These are phyloP conservation scores for Myotis daubentonii DNA, from an alignment of 2,797 vertebrate genomes.

Conservation along the genomic window DNA sequence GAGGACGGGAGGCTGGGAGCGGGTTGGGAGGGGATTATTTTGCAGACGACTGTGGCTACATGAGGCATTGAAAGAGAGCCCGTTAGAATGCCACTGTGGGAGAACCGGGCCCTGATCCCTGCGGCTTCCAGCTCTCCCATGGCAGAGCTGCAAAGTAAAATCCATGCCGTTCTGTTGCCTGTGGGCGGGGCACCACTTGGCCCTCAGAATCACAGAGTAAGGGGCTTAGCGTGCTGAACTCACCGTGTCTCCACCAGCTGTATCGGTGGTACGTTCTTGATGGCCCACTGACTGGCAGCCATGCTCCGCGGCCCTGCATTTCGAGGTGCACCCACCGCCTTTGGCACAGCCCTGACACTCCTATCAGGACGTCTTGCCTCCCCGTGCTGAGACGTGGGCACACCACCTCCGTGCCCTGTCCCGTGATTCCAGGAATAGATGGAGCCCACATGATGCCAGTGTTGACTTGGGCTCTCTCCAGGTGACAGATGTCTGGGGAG, in stretches of 20 bases:
- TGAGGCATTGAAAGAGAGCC: background rate
- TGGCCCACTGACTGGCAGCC: background rate
- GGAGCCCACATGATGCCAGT: background rate
- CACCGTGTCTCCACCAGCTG: accelerated
- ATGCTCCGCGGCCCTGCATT: background rate
- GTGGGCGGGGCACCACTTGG: background rate
- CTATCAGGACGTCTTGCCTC: background rate
- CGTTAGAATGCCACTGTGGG: accelerated
- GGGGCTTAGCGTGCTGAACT: background rate
- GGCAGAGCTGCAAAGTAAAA: background rate
- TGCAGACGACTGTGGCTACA: background rate
- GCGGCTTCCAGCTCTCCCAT: background rate
- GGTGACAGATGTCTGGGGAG: background rate
- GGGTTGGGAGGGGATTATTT: background rate
- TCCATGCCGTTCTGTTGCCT: background rate
- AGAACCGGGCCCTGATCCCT: background rate
- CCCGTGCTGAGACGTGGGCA: background rate
- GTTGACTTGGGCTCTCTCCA: slow-evolving; percentile 1
- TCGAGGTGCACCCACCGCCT: background rate
- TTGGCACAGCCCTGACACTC: background rate
- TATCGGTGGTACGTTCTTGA: background rate
- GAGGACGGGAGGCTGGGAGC: background rate
- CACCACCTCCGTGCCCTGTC: background rate
- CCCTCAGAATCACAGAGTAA: background rate
- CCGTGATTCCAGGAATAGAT: background rate